Percentiles rank a stretch among this genome's conserved stretches.
Evolutionary conservation across 2,888 invertebrate species (phyloP).

Genomic region (Amphipoea oculea): DNA sequence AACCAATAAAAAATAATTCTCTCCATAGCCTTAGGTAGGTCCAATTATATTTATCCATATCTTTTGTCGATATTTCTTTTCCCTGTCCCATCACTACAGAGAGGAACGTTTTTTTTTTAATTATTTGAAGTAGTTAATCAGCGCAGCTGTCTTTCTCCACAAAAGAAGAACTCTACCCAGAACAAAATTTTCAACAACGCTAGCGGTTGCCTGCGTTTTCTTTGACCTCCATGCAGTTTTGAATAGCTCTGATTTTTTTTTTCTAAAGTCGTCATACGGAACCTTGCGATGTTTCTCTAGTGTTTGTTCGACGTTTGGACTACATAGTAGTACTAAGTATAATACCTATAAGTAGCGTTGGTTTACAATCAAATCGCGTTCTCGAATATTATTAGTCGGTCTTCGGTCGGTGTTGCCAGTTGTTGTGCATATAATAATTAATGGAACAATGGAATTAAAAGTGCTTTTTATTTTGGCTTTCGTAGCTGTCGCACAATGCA

Average conservation of each 20-base stretch:
- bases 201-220: not conserved
- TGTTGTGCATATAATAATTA: slow-evolving; percentile 34
- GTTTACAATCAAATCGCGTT: slow-evolving; percentile 59
- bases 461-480: slow-evolving; percentile 73
- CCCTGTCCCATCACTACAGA: no score
- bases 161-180: not conserved
- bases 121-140: no score
- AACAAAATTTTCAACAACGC: not conserved
- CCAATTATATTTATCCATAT: no score
- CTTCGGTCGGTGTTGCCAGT: slow-evolving; percentile 37
- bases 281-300: slow-evolving; percentile 42
- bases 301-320: slow-evolving; percentile 54
- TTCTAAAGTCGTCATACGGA: slow-evolving; percentile 40
- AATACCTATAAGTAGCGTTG: slow-evolving; percentile 49
- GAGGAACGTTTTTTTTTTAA: no score
- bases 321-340: slow-evolving; percentile 50
- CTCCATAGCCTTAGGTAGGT: no score
- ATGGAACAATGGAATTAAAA: slow-evolving; percentile 75
- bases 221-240: slow-evolving; percentile 43
- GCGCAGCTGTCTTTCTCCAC: no score
- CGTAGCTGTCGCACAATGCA: slow-evolving; percentile 63
- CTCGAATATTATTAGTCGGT: slow-evolving; percentile 55
- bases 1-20: no score
- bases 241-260: slow-evolving; percentile 13
- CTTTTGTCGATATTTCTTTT: no score